Evolutionary conservation across 1,140 invertebrate genomes (phyloP).

Genomic region (Calliphora vicina): DNA sequence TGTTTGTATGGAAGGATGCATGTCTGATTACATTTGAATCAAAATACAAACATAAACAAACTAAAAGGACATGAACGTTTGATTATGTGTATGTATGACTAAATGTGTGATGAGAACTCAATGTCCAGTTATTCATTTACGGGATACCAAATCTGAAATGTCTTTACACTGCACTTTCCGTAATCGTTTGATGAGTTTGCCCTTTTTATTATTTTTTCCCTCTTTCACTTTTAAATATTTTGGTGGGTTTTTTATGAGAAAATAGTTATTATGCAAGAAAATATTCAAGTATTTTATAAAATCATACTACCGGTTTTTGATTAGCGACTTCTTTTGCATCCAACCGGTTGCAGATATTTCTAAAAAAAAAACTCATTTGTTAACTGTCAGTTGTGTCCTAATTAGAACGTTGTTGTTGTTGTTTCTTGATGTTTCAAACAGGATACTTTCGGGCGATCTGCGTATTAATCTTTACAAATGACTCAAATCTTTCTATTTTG

Average conservation of each 20-base stretch:
- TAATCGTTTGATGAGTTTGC: conserved; percentile 32
- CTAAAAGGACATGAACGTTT: not conserved
- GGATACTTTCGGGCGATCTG: not conserved
- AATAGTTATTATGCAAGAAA: not conserved
- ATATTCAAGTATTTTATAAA: not conserved
- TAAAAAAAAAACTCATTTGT: not conserved
- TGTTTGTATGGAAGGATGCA: no score
- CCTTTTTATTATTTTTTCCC: not conserved
- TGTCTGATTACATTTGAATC: no score
- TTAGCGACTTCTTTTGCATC: not conserved
- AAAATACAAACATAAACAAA: not conserved
- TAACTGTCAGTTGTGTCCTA: not conserved
- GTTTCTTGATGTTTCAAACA: not conserved
- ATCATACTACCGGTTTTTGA: not conserved
- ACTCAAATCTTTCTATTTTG: not conserved
- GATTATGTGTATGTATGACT: not conserved
- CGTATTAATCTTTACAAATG: not conserved
- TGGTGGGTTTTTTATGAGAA: not conserved
- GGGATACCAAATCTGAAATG: not conserved
- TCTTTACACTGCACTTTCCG: not conserved
- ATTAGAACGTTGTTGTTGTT: not conserved
- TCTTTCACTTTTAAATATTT: not conserved
- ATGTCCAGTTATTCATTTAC: not conserved
- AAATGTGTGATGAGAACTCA: not conserved
- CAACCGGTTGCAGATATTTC: not conserved